Evolutionary conservation across 2,113 vertebrate species (phyloP).

Genomic region (Halichoeres trimaculatus): DNA sequence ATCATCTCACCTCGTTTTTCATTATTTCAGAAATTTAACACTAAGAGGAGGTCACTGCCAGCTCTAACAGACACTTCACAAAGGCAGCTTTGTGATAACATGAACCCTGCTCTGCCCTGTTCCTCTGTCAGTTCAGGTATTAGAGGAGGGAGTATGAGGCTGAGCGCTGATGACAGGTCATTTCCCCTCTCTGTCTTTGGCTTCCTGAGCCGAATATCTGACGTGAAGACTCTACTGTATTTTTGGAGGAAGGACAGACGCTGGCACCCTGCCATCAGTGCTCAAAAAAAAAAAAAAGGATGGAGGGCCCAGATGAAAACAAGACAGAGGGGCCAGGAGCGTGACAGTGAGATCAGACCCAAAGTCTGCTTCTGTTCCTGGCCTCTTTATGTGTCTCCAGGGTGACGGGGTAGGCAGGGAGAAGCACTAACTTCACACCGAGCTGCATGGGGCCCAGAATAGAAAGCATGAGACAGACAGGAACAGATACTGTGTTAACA

Average conservation of each 20-base stretch:
- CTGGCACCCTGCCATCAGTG: constrained; percentile 29
- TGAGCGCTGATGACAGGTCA: constrained; percentile 40
- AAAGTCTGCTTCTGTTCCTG: constrained; percentile 46
- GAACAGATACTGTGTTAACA: constrained; percentile 25
- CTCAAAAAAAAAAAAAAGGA: neutral
- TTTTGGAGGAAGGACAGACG: constrained; percentile 1
- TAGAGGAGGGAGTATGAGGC: constrained; percentile 29
- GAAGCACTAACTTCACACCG: constrained; percentile 48
- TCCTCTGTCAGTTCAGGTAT: constrained; percentile 39
- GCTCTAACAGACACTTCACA: constrained; percentile 1
- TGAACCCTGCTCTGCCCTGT: neutral
- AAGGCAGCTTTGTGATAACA: constrained; percentile 31
- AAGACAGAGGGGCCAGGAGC: constrained; percentile 1
- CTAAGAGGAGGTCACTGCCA: neutral
- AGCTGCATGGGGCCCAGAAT: constrained; percentile 41
- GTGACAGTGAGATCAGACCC: constrained; percentile 27
- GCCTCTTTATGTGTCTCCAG: constrained; percentile 51
- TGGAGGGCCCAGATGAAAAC: constrained; percentile 5
- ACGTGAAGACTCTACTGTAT: constrained; percentile 31
- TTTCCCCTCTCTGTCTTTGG: constrained; percentile 52
- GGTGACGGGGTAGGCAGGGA: constrained; percentile 40
- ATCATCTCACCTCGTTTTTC: neutral
- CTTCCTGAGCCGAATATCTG: constrained; percentile 60
- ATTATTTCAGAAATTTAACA: too few relatives aligned
- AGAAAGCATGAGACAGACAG: constrained; percentile 45